Evolutionary conservation across 2,797 vertebrate species (phyloP), one percentile per base, ranked within the genome.

Genomic region (Tamandua tetradactyla): DNA sequence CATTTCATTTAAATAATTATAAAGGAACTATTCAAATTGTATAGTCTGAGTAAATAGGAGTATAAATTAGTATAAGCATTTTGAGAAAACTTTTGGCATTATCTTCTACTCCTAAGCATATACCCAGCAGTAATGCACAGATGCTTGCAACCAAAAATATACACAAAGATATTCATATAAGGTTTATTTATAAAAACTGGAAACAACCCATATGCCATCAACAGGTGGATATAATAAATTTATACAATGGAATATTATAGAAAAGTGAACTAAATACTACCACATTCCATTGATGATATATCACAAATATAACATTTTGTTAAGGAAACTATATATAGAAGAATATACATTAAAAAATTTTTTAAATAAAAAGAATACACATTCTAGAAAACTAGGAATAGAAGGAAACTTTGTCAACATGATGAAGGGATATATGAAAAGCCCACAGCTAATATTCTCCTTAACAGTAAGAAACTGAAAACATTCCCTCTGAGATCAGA

Each of bases 41-140:
- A 37, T 27, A 14, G 40, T 47, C 47, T 91, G 49, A 80, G 75
- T 4, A 91, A 82, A 42, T 83, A 22, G 83, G 35, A 90, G 5
- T 80, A 94, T 40, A 93, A 87, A 86, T 13, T 75, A 52, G 25
- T 40, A 87, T 9, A 74, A 20, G 10, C 20, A 78, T n/a, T 89
- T 75, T 42, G 57, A 42, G 74, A 95, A 91, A 93, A 2, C 22
- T 93, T 87, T 81, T 79, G 44, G 10, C 42, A 62, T 93, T 75
- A 68, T 82, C 91, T 86, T 87, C 64, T 87, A 79, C 64, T 93
- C 61, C 42, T 94, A 69, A 93, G n/a, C n/a, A n/a, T n/a, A n/a
- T n/a, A n/a, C n/a, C n/a, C n/a, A n/a, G n/a, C n/a, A n/a, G n/a
- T n/a, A 93, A 79, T 64, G 27, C 3, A 69, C 61, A n/a, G 12